phyloP scores from a whole-genome alignment of 2,113 vertebrate genomes.

The Calidris pygmaea region DNA sequence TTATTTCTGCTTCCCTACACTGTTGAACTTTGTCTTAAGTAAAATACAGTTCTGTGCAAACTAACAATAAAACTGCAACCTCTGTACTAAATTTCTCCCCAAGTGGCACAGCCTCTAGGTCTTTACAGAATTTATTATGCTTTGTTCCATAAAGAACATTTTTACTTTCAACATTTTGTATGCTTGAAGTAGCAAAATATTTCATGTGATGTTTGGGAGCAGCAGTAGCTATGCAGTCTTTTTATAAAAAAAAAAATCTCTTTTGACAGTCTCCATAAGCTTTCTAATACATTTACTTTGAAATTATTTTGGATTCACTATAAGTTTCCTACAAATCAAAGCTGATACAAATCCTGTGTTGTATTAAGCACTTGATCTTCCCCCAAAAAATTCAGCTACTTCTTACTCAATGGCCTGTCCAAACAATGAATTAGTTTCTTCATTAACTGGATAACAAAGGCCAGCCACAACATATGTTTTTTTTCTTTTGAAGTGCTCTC shows the following conservation, averaged over 20 bases:
- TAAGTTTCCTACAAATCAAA: background rate
- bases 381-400: background rate
- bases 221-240: background rate
- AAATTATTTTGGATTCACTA: background rate
- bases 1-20: background rate
- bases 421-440: conserved; percentile 19
- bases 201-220: background rate
- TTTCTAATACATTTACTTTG: conserved; percentile 17
- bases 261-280: background rate
- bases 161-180: background rate
- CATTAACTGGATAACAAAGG: background rate
- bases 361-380: background rate
- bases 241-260: background rate
- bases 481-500: conserved; percentile 55
- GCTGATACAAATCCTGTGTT: background rate
- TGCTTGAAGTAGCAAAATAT: background rate
- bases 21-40: background rate
- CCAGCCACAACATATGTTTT: conserved; percentile 6
- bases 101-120: background rate
- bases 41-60: background rate
- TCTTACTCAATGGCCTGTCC: background rate
- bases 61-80: background rate
- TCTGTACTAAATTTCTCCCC: background rate
- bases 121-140: background rate
- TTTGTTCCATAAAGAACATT: background rate